Conservation (phyloP, 2,113 vertebrate genomes). For the Xiphias gladius region DNA sequence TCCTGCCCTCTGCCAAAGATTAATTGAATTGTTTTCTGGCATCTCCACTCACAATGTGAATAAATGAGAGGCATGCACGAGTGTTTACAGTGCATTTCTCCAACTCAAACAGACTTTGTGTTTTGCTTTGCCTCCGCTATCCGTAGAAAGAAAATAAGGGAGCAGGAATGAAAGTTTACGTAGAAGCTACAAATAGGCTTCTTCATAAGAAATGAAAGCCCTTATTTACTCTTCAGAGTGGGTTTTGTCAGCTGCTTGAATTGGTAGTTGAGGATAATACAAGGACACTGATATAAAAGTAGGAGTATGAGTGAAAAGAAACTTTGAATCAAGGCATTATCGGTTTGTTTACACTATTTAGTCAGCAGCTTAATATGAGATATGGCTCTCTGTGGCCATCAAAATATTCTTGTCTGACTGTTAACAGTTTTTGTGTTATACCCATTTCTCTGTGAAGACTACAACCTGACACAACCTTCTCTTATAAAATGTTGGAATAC, state of each 20-base stretch:
- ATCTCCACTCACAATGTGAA: conserved; percentile 46
- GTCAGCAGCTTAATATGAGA: neutral
- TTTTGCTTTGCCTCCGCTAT: conserved; percentile 54
- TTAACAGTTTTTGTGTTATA: neutral
- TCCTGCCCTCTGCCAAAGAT: conserved; percentile 58
- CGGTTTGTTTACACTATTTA: neutral
- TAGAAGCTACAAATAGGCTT: conserved; percentile 22
- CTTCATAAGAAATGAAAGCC: conserved; percentile 14
- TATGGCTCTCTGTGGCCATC: neutral
- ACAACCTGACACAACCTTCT: neutral
- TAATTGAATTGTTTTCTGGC: conserved; percentile 76
- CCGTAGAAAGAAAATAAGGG: conserved; percentile 51
- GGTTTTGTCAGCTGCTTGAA: conserved; percentile 26
- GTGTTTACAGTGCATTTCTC: conserved; percentile 68
- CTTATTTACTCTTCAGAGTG: neutral
- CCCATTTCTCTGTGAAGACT: neutral
- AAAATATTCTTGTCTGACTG: neutral
- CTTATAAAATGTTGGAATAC: neutral
- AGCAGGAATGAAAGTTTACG: conserved; percentile 22
- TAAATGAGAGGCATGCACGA: conserved; percentile 55
- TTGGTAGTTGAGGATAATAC: neutral
- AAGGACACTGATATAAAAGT: neutral
- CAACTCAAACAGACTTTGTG: conserved; percentile 40
- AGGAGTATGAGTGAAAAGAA: neutral
- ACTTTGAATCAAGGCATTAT: neutral